Base-by-base conservation (phyloP, 2,888 invertebrate genomes). In the Volucella zonaria region DNA sequence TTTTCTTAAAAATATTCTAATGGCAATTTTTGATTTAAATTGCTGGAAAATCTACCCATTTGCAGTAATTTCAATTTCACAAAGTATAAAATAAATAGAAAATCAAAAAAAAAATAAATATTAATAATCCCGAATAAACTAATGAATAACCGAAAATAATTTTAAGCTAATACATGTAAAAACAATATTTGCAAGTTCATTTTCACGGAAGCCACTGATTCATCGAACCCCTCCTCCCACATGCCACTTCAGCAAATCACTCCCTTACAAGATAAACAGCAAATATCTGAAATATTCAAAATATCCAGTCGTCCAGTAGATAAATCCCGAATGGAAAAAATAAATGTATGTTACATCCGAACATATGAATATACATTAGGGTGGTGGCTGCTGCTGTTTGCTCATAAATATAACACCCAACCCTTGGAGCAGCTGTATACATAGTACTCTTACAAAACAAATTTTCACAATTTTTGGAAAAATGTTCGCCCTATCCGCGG, bases 291-390 rank as follows among this genome's bases (percentile, higher is more conserved):
- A 31, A 31, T 31, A 49, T 47, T 54, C 11, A 8, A 31, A 71
- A 58, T 58, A 78, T 78, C 71, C 40, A 49, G 11, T 62, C 51
- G 78, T 66, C 64, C 58, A 66, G 64, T 78, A 68, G 47, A 78
- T 78, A 71, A 76, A 76, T 76, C 59, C 38, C 45, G 42, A 43
- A 75, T 43, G 0, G 6, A 31, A 49, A 11, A 59, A 10, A 38
- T 47, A 18, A n/a, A 58, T 2, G 10, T 11, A 54, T 23, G 3
- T 10, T 45, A 6, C n/a, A 23, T 45, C 18, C 18, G 8, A 18
- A 42, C 3, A 8, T 23, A 47, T 23, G 10, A 49, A 59, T 15
- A 51, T 10, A 45, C 74, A 74, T 23, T 23, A 23, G 23, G 23
- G 23, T 31, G 31, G 6, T 23, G 31, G 10, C 62, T 49, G 42